phyloP scores from a whole-genome alignment of 2,888 invertebrate species.

The Drosophila sordidula region DNA sequence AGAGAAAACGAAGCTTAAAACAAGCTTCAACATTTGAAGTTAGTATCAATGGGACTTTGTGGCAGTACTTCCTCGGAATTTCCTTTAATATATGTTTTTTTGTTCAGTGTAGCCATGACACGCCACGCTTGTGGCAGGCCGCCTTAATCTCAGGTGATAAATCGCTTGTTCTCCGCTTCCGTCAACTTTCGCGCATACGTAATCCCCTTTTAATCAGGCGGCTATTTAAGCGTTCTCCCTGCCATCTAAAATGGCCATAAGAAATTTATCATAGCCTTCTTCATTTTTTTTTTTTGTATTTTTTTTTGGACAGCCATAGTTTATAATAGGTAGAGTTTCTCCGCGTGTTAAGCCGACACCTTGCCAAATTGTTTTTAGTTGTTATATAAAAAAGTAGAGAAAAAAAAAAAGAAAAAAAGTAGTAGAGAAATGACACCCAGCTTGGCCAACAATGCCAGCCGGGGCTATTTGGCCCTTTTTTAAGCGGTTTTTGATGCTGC shows the following conservation, averaged over 20 bases:
- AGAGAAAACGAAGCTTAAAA: not conserved
- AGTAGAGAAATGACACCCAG: slow-evolving; percentile 22
- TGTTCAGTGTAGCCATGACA: slow-evolving; percentile 8
- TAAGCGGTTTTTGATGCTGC: slow-evolving; percentile 63
- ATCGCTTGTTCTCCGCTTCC: slow-evolving; percentile 29
- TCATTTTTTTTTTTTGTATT: slow-evolving; percentile 9
- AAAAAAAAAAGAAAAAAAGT: not conserved
- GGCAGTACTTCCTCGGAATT: not conserved
- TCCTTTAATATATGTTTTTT: not conserved
- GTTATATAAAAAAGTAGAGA: slow-evolving; percentile 16
- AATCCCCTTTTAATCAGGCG: slow-evolving; percentile 56
- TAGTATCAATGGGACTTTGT: no score
- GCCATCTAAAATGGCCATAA: slow-evolving; percentile 23
- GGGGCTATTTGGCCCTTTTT: slow-evolving; percentile 34
- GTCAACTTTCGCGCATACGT: slow-evolving; percentile 56
- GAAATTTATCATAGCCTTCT: slow-evolving; percentile 48
- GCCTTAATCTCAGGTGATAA: slow-evolving; percentile 40
- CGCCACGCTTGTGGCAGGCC: slow-evolving; percentile 18
- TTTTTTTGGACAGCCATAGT: slow-evolving; percentile 47
- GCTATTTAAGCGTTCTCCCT: slow-evolving; percentile 45
- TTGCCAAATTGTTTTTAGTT: slow-evolving; percentile 71
- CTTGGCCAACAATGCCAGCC: slow-evolving; percentile 28
- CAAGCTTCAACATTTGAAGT: no score
- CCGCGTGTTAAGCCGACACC: slow-evolving; percentile 70
- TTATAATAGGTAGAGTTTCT: slow-evolving; percentile 56